A percentile compares a stretch with the other conserved stretches of the same genome.
Conservation (phyloP, 2,113 vertebrate genomes). For the Rhabdornis inornatus region DNA sequence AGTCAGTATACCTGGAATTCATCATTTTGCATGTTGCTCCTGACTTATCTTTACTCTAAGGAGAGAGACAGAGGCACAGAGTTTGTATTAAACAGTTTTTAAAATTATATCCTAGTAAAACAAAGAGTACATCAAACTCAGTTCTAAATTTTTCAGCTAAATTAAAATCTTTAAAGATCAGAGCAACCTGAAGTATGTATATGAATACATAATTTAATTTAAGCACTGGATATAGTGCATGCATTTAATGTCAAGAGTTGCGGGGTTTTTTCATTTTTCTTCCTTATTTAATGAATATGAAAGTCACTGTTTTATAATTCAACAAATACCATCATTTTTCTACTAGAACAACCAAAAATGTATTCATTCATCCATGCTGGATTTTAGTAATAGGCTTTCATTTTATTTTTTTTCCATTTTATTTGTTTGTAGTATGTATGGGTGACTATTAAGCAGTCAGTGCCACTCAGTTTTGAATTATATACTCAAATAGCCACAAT, state of each 20-base stretch:
- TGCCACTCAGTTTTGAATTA: not conserved
- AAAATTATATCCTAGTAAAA: not conserved
- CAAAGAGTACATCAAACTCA: not conserved
- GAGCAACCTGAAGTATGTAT: not conserved
- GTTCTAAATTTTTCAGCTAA: not conserved
- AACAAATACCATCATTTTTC: not conserved
- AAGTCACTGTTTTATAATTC: not conserved
- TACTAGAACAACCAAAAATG: not conserved
- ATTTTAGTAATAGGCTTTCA: not conserved
- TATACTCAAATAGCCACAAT: not conserved
- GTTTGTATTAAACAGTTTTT: not conserved
- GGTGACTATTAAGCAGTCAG: not conserved
- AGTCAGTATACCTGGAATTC: not conserved
- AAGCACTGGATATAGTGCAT: not conserved
- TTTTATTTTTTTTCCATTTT: not conserved
- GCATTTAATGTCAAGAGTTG: not conserved
- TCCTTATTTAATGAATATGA: not conserved
- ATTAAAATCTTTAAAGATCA: not conserved
- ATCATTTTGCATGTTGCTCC: not conserved
- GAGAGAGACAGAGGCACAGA: not conserved
- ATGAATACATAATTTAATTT: not conserved
- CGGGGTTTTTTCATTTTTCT: not conserved
- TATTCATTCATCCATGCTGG: not conserved
- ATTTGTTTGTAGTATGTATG: not conserved
- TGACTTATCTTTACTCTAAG: not conserved